phyloP scores from a whole-genome alignment of 2,797 vertebrate species.

The Periophthalmus magnuspinnatus region DNA sequence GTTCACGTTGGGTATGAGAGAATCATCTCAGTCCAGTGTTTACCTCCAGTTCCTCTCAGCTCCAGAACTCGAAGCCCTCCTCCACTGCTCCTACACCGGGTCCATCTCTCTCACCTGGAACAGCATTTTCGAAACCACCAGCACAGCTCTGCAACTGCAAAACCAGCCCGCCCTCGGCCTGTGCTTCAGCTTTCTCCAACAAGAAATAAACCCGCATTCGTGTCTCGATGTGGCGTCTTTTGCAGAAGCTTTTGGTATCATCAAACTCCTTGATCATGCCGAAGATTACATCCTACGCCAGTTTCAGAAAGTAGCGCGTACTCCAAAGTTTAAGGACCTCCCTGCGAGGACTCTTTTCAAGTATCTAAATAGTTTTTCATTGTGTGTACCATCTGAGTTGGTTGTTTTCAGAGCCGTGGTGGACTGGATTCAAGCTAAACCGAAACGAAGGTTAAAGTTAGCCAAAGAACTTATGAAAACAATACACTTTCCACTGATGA shows the following conservation, averaged over 20 bases:
- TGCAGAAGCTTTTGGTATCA: slow-evolving; percentile 78
- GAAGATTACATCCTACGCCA: slow-evolving; percentile 81
- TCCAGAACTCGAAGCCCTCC: slow-evolving; percentile 77
- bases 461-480: slow-evolving; percentile 79
- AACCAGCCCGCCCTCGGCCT: slow-evolving; percentile 80
- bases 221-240: slow-evolving; percentile 83
- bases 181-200: slow-evolving; percentile 80
- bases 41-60: slow-evolving; percentile 68
- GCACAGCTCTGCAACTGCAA: slow-evolving; percentile 85
- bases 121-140: slow-evolving; percentile 81
- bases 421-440: slow-evolving; percentile 82
- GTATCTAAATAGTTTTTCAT: slow-evolving; percentile 77
- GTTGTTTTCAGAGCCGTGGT: slow-evolving; percentile 83
- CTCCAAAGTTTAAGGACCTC: slow-evolving; percentile 82
- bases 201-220: slow-evolving; percentile 74
- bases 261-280: slow-evolving; percentile 71
- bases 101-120: slow-evolving; percentile 80
- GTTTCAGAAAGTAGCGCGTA: slow-evolving; percentile 79
- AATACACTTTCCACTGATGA: slow-evolving; percentile 88
- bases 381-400: slow-evolving; percentile 82
- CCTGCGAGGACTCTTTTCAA: slow-evolving; percentile 74
- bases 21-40: slow-evolving; percentile 72
- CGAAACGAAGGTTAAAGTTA: slow-evolving; percentile 58
- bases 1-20: slow-evolving; percentile 85
- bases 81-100: slow-evolving; percentile 83